Conservation (phyloP, 2,113 vertebrate genomes). For the Panthera tigris region DNA sequence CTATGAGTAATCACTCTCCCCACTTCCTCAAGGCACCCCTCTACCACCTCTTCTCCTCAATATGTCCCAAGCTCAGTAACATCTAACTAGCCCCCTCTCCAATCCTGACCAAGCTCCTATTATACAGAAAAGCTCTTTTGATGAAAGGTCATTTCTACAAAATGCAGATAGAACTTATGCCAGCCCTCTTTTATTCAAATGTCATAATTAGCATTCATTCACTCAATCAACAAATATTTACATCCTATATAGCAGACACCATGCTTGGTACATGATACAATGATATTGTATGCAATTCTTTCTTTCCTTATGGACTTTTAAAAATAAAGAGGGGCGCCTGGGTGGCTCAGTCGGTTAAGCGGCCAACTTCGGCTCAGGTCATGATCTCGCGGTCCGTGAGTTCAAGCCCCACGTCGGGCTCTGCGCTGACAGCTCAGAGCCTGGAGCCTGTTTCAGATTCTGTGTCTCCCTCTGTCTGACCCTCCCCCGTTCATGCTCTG, state of each 20-base stretch:
- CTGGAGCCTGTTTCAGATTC: no score
- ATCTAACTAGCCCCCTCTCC: background rate
- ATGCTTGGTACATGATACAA: no score
- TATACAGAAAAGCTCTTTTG: background rate
- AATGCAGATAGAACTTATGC: background rate
- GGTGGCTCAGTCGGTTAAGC: no score
- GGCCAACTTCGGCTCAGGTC: no score
- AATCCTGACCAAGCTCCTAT: background rate
- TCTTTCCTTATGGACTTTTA: background rate
- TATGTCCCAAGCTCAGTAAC: background rate
- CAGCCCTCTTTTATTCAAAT: background rate
- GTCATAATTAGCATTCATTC: background rate
- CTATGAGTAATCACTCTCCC: background rate
- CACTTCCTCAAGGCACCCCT: background rate
- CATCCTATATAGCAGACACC: background rate
- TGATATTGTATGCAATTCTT: background rate
- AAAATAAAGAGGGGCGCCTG: background rate
- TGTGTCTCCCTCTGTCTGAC: no score
- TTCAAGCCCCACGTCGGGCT: no score
- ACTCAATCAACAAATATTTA: background rate
- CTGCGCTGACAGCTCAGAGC: no score
- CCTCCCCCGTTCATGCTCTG: no score
- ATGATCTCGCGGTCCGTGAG: no score
- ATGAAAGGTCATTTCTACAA: background rate
- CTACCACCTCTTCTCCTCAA: background rate